Evolutionary conservation across 2,888 invertebrate species (phyloP), one percentile per base, ranked within the genome.

Genomic region (Drosophila colorata): DNA sequence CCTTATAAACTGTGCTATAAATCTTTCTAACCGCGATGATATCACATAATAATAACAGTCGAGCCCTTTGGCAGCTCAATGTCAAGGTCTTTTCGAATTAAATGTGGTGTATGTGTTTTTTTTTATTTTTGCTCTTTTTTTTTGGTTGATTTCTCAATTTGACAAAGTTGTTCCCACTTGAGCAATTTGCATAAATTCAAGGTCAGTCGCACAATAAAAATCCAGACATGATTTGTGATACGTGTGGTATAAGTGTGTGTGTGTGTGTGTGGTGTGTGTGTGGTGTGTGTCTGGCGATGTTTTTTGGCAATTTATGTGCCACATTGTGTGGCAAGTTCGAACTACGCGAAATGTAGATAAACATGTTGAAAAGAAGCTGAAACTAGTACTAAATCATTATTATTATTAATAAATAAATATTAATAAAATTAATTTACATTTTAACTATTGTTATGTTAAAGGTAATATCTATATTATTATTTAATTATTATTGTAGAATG

Each of bases 141-240:
- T 53, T 23, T 51, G 16, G 52, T 52, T 61, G 63, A 70, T 69
- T 69, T 82, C 72, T 82, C 69, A 83, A 86, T 86, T 84, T 86
- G 83, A 80, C 83, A 86, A 86, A 83, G 79, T 86, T 78, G 74
- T 86, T 84, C 81, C 68, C 83, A 84, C 81, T 83, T 86, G 87
- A 76, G 81, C 87, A 84, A 83, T 83, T 83, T 84, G 87, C 83
- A 83, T 83, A 83, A 83, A 83, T 83, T 83, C 87, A 83, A 86
- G 83, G 83, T 83, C 83, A 77, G 70, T 63, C 67, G 57, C 71
- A 83, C 79, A 83, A 83, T 83, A 80, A 86, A 86, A 70, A 70
- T 78, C 84, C 87, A 83, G 87, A 86, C 82, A 69, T 68, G 69
- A 76, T 74, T 66, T 72, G 71, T 55, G 44, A 35, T 44, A 49